Base-by-base conservation (phyloP, 2,888 invertebrate genomes). In the Thysanoteuthis rhombus region DNA sequence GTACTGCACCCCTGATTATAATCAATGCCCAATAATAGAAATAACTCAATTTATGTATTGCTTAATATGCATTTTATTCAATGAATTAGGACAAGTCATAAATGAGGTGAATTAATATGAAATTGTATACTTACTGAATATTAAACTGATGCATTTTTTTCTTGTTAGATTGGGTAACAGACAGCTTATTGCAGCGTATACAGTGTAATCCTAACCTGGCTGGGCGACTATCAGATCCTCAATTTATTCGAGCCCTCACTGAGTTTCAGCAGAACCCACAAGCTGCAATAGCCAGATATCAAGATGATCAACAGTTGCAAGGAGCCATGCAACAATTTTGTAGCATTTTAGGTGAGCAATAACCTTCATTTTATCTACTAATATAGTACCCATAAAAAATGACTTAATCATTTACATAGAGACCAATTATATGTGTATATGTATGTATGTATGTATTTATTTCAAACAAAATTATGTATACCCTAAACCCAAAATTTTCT, bases 251-350 rank as follows among this genome's bases (percentile, higher is more conserved):
- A 93, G 96, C 96, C 0, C 95, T 97, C n/a, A 94, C 95, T 39
- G 96, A 96, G 92, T 97, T 97, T 93, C 96, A 97, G 95, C 95
- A 94, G 0, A 96, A 97, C 93, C 97, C 97, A 32, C 94, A 95
- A 52, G 96, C 94, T 93, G 97, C 97, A 6, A 95, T 96, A 95
- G 93, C 94, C n/a, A 96, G 96, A 94, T 97, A 97, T 94, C 95
- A 95, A 58, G 94, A 96, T 92, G 96, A 96, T 93, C 93, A 93
- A n/a, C 96, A 96, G 93, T 95, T 97, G 91, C 96, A 96, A 94
- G 95, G 95, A 47, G 96, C 96, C 94, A 95, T 97, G 42, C 95
- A 95, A 93, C 96, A 96, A 52, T 97, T 97, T 94, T 96, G 96
- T 95, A 95, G 95, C 47, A 90, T 97, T 8, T 94, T 97, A 94